Conservation (phyloP, 2,113 vertebrate species). For the Takifugu bimaculatus region DNA sequence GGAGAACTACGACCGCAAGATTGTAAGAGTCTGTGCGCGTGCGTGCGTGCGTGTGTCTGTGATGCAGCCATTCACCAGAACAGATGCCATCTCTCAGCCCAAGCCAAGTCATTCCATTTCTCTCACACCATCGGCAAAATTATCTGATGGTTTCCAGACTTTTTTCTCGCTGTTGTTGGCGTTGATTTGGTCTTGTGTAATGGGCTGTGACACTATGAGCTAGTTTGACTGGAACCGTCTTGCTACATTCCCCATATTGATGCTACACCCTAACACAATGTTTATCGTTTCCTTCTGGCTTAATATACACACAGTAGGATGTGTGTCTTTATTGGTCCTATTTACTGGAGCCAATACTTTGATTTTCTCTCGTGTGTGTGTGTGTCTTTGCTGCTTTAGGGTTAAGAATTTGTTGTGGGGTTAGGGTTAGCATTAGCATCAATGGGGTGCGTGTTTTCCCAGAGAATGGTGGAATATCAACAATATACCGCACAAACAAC, state of each 20-base stretch:
- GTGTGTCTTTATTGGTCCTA: no score
- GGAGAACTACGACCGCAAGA: constrained; percentile 97
- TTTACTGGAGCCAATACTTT: not conserved
- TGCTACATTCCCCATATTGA: constrained; percentile 45
- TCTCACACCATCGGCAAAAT: no score
- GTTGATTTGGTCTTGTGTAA: not conserved
- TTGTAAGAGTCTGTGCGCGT: constrained; percentile 76
- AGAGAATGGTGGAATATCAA: constrained; percentile 54
- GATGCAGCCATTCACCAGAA: no score
- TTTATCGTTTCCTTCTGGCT: no score
- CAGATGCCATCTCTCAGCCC: no score
- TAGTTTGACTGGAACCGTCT: constrained; percentile 43
- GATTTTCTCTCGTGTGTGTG: not conserved
- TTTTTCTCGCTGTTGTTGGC: no score
- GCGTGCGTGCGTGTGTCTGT: not conserved
- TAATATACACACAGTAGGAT: no score
- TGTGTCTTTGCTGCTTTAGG: constrained; percentile 1
- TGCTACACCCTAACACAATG: not conserved
- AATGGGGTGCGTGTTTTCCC: constrained; percentile 18
- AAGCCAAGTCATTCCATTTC: no score
- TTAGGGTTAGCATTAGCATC: no score
- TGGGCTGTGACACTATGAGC: constrained; percentile 25
- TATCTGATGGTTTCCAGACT: no score
- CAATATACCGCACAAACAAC: constrained; percentile 3
- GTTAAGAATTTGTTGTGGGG: no score